Evolutionary conservation across 2,797 vertebrate species (phyloP).

Genomic region (Fistularia tabacaria): DNA sequence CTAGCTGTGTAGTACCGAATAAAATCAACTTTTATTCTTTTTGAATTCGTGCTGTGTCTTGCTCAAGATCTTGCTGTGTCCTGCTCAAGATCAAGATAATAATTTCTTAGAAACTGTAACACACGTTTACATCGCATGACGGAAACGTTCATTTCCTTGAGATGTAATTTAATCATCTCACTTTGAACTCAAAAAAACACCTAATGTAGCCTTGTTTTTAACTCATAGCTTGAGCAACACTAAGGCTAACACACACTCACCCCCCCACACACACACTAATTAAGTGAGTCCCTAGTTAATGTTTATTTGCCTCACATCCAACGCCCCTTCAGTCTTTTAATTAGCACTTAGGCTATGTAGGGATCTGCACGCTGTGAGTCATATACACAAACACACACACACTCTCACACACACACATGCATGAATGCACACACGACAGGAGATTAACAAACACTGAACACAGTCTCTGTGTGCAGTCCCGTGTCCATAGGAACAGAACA

Average conservation of each 20-base stretch:
- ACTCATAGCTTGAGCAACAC: no score
- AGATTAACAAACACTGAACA: background rate
- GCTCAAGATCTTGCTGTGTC: no score
- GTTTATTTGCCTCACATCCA: conserved; percentile 31
- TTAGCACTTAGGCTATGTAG: conserved; percentile 39
- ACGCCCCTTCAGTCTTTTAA: conserved; percentile 21
- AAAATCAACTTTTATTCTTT: no score
- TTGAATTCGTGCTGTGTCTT: no score
- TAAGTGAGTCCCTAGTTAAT: conserved; percentile 30
- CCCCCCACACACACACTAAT: conserved; percentile 3
- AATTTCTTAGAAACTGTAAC: no score
- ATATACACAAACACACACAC: background rate
- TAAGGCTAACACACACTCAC: background rate
- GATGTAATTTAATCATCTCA: no score
- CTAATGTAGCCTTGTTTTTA: no score
- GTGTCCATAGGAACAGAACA: conserved; percentile 62
- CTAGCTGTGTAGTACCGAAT: no score
- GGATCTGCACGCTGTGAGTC: conserved; percentile 15
- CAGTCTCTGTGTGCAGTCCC: conserved; percentile 16
- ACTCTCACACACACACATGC: background rate
- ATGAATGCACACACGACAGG: background rate
- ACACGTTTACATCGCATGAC: no score
- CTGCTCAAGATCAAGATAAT: no score
- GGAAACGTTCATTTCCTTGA: no score
- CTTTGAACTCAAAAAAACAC: no score